Conservation (phyloP, 1,140 invertebrate species). For the Zaprionus ghesquierei region DNA sequence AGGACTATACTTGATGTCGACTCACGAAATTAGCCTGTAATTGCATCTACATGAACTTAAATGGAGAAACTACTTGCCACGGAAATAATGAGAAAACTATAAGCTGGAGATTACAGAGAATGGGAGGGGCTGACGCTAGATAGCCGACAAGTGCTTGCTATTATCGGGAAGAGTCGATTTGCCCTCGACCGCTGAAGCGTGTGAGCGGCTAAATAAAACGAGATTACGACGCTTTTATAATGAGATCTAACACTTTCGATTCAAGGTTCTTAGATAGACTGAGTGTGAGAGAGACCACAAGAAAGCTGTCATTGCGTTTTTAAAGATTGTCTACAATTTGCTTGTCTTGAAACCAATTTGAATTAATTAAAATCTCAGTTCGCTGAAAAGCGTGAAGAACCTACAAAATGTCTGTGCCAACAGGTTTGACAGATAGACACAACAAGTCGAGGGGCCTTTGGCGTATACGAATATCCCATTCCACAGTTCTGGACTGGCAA, state of each 20-base stretch:
- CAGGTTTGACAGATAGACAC: conserved; percentile 16
- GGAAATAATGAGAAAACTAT: not conserved
- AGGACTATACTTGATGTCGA: not conserved
- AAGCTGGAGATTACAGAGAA: not conserved
- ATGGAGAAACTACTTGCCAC: not conserved
- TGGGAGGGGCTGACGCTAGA: not conserved
- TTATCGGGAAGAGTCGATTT: not conserved
- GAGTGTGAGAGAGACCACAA: not conserved
- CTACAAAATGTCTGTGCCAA: not conserved
- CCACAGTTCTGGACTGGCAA: not conserved
- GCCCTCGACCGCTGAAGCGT: not conserved
- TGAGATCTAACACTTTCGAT: conserved; percentile 27
- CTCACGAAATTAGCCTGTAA: not conserved
- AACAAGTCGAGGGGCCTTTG: not conserved
- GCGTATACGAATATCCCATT: not conserved
- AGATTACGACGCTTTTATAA: not conserved
- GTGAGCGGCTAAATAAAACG: not conserved
- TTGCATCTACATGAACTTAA: not conserved
- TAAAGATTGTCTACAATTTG: conserved; percentile 4
- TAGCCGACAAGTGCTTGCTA: not conserved
- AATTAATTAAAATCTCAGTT: conserved; percentile 22
- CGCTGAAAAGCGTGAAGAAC: conserved; percentile 9
- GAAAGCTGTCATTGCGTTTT: conserved; percentile 1
- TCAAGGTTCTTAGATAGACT: not conserved
- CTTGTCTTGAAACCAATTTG: conserved; percentile 20